Evolutionary conservation across 2,113 vertebrate genomes (phyloP), one percentile per base, ranked within the genome.

Genomic region (Danionella cerebrum): DNA sequence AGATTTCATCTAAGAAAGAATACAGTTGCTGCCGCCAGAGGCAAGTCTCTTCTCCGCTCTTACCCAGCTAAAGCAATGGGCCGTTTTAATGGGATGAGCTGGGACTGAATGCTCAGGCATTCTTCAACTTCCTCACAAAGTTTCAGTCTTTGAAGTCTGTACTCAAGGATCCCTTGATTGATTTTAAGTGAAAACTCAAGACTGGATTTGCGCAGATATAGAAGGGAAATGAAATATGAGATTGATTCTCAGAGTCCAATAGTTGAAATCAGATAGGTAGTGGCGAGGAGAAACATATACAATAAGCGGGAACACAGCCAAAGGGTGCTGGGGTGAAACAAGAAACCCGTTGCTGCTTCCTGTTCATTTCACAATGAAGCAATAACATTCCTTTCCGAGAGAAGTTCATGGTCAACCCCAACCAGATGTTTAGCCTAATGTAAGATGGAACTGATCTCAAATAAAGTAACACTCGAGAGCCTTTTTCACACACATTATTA

Each of bases 21-120:
- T 81, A 79, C 73, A 79, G 74, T 81, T 78, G 72, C 78, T 74
- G 78, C 80, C 77, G 77, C 72, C 72, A 18, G 35, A 73, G 73
- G 70, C 78, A 75, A 74, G 74, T 76, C 70, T 80, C 70, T 76
- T 14, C 16, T 65, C 78, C 77, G 70, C 70, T 73, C 77, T 75
- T 76, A 47, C 11, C 65, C 79, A 73, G 80, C 69, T 69, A 74
- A 79, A 76, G 79, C 83, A 84, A 85, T 82, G 83, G 84, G 73
- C 82, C 83, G 74, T 82, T 83, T 82, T 81, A 85, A 83, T 82
- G 75, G 79, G 79, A 84, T 74, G 78, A 80, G 72, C 73, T 62
- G 70, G 77, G 71, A 78, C 63, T 16, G 39, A 45, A 18, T 36
- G 38, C 50, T 38, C 39, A 55, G 22, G 25, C 41, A 38, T 45